Conservation (phyloP, 2,888 invertebrate genomes). For the Cremastinae sp. region DNA sequence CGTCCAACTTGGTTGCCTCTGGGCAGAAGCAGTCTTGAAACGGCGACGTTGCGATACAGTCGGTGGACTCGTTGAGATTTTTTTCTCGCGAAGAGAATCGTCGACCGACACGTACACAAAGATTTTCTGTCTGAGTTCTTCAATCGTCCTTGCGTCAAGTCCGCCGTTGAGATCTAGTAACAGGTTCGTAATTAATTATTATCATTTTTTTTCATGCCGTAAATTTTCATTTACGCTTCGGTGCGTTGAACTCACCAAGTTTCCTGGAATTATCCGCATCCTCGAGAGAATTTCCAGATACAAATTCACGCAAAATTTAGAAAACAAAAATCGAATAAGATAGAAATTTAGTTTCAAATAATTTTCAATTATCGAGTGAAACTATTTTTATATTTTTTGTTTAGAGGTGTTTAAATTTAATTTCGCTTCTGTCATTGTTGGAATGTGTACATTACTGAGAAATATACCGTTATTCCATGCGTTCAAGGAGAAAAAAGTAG, state of each 20-base stretch:
- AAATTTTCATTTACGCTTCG: background rate
- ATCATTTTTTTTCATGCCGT: background rate
- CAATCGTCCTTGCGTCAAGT: background rate
- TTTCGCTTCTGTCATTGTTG: slow-evolving; percentile 5
- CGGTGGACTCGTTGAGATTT: slow-evolving; percentile 29
- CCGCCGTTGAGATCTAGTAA: background rate
- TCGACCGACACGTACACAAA: slow-evolving; percentile 32
- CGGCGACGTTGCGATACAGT: slow-evolving; percentile 46
- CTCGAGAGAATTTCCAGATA: background rate
- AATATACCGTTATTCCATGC: slow-evolving; percentile 48
- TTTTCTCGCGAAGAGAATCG: background rate
- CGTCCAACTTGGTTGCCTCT: too few species aligned
- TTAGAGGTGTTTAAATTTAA: background rate
- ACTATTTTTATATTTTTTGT: slow-evolving; percentile 7
- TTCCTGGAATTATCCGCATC: background rate
- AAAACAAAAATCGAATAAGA: slow-evolving; percentile 2
- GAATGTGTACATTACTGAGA: slow-evolving; percentile 42
- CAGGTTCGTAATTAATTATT: slow-evolving; percentile 38
- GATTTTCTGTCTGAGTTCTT: slow-evolving; percentile 18
- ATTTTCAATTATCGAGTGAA: slow-evolving; percentile 6
- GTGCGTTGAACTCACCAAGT: slow-evolving; percentile 19
- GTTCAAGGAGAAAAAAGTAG: slow-evolving; percentile 26
- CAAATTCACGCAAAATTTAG: background rate
- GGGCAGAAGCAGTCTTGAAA: slow-evolving; percentile 39
- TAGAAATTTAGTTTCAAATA: too few species aligned